A percentile compares a stretch with the other conserved stretches of the same genome.
Conservation (phyloP, 2,113 vertebrate genomes). For the Mormyrus lacerda region DNA sequence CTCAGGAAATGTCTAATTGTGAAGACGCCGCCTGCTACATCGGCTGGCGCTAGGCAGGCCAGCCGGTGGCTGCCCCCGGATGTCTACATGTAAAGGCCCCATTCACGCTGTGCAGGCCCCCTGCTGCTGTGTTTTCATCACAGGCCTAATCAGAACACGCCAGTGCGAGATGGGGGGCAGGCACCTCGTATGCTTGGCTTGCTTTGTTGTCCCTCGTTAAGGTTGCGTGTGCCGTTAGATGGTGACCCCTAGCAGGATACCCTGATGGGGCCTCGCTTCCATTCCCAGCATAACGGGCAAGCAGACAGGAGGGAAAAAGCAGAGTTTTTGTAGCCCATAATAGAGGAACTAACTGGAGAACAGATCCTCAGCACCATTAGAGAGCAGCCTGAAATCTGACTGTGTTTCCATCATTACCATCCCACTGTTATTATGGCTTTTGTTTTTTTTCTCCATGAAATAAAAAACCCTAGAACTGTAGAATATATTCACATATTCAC, state of each 20-base stretch:
- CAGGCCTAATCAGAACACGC: background rate
- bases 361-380: background rate
- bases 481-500: constrained; percentile 1
- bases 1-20: background rate
- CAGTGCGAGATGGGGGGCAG: background rate
- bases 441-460: background rate
- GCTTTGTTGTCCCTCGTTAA: constrained; percentile 14
- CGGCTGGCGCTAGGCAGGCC: background rate
- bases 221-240: background rate
- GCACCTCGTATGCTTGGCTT: background rate
- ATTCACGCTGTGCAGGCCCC: background rate
- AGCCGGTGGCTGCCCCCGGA: background rate
- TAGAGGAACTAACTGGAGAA: background rate
- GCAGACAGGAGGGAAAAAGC: background rate
- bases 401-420: background rate
- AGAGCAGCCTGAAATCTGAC: background rate
- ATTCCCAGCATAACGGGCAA: background rate
- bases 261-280: background rate
- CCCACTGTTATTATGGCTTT: background rate
- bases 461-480: background rate
- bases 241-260: background rate
- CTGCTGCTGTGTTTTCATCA: background rate
- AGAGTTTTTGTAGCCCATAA: background rate
- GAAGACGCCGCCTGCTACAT: background rate
- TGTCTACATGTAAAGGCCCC: background rate